Base-by-base conservation (phyloP, 1,140 invertebrate genomes). In the Drosophila subpulchrella region DNA sequence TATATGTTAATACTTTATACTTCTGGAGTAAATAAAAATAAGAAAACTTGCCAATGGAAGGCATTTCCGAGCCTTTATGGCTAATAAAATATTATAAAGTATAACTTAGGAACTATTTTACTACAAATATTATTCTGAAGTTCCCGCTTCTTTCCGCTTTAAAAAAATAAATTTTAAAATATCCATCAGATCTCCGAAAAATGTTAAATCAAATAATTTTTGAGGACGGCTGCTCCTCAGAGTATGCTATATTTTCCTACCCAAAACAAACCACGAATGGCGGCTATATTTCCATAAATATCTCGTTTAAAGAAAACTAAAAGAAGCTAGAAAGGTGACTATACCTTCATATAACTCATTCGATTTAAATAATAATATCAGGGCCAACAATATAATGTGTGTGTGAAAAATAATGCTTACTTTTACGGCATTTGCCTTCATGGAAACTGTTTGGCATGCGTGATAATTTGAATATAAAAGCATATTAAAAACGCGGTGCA, bases 391-490 rank as follows among this genome's bases (percentile, higher is more conserved):
- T 51, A 15, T 24, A 63, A 41, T 38, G 8, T 48, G 27, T 46
- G 48, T 53, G 50, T 46, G 42, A 20, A 20, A 51, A 51, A 15
- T 20, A 53, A 53, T 20, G 67, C 60, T 61, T 71, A 60, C 59
- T 66, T 76, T 65, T n/a, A 41, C 51, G 32, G 44, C n/a, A n/a
- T n/a, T n/a, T n/a, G n/a, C n/a, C n/a, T 48, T 58, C 53, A 55
- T 67, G 78, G 78, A 58, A 73, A 81, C 79, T 82, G 62, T 74
- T 84, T 77, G 78, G 82, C 82, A 85, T 85, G 81, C 81, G 81
- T 85, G 81, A 75, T 85, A 85, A 85, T 85, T 85, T 85, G 78
- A 85, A 85, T 85, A 85, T 85, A 85, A 85, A 85, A 81, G 77
- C 81, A 85, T 78, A 85, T 85, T 85, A 71, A 85, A 73, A 72